Conservation (phyloP, 1,140 invertebrate genomes). For the Cydia pomonella region DNA sequence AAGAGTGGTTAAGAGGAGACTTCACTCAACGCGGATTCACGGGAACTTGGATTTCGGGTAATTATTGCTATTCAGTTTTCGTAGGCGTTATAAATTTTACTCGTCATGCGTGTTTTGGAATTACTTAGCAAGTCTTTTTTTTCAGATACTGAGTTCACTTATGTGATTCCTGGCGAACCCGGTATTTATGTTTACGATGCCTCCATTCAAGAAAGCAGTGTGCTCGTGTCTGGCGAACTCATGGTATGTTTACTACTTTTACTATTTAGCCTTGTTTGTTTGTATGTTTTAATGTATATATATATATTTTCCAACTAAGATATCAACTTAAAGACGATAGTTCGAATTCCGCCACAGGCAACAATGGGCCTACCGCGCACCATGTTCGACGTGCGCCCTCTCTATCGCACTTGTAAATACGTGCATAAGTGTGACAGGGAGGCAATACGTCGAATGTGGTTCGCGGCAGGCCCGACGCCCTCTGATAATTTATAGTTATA, state of each 20-base stretch:
- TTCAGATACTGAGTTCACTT: conserved; percentile 70
- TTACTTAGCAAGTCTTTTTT: not conserved
- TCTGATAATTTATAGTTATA: too few species aligned
- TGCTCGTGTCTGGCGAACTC: conserved; percentile 59
- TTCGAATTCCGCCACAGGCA: not conserved
- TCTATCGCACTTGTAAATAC: too few species aligned
- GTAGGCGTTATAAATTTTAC: conserved; percentile 21
- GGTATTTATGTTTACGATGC: conserved; percentile 64
- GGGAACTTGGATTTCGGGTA: conserved; percentile 78
- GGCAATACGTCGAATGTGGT: too few species aligned
- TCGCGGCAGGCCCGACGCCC: too few species aligned
- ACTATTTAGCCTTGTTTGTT: too few species aligned
- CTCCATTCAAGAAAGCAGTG: conserved; percentile 43
- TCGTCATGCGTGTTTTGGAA: not conserved
- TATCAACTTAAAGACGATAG: too few species aligned
- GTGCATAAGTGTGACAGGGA: too few species aligned
- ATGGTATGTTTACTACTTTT: too few species aligned
- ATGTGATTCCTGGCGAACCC: conserved; percentile 55
- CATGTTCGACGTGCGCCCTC: too few species aligned
- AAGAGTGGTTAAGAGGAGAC: conserved; percentile 60
- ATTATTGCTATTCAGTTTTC: conserved; percentile 27
- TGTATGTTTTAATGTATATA: too few species aligned
- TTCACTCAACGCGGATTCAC: conserved; percentile 67
- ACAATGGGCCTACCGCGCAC: too few species aligned
- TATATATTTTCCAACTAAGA: too few species aligned